Conservation (phyloP, 2,113 vertebrate species). For the Toxotes jaculatrix region DNA sequence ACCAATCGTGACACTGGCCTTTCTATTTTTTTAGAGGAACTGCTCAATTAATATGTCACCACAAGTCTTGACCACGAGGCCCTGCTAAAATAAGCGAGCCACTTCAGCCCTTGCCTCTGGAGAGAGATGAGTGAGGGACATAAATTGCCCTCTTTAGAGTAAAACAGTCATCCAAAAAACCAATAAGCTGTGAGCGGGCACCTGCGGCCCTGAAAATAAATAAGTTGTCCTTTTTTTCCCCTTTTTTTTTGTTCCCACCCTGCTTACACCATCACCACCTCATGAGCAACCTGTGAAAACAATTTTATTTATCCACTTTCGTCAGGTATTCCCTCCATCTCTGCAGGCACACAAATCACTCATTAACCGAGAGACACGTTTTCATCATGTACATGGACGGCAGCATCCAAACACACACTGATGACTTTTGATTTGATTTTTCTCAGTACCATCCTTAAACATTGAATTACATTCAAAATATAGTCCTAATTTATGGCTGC, state of each 20-base stretch:
- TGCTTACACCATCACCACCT: slow-evolving; percentile 56
- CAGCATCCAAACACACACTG: slow-evolving; percentile 13
- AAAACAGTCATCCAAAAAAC: slow-evolving; percentile 79
- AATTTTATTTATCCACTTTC: slow-evolving; percentile 74
- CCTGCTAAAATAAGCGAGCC: slow-evolving; percentile 75
- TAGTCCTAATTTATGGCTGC: background rate
- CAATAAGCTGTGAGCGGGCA: slow-evolving; percentile 77
- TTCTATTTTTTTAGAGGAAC: slow-evolving; percentile 64
- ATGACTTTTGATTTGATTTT: background rate
- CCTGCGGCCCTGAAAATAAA: slow-evolving; percentile 82
- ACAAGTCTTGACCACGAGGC: slow-evolving; percentile 75
- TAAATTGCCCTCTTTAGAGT: slow-evolving; percentile 76
- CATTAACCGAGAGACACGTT: background rate
- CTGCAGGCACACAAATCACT: slow-evolving; percentile 6
- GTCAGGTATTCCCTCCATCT: slow-evolving; percentile 25
- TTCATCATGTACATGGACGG: background rate
- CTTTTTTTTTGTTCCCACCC: slow-evolving; percentile 51
- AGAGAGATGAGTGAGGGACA: slow-evolving; percentile 66
- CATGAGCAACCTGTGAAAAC: slow-evolving; percentile 72
- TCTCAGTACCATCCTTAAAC: background rate
- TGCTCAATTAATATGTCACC: slow-evolving; percentile 82
- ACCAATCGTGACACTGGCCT: slow-evolving; percentile 55
- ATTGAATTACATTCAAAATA: background rate
- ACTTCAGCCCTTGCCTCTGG: slow-evolving; percentile 69
- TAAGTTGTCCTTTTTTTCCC: slow-evolving; percentile 56